These are phyloP conservation scores for Fringilla coelebs DNA, from an alignment of 2,797 vertebrate genomes.

Conservation along the genomic window DNA sequence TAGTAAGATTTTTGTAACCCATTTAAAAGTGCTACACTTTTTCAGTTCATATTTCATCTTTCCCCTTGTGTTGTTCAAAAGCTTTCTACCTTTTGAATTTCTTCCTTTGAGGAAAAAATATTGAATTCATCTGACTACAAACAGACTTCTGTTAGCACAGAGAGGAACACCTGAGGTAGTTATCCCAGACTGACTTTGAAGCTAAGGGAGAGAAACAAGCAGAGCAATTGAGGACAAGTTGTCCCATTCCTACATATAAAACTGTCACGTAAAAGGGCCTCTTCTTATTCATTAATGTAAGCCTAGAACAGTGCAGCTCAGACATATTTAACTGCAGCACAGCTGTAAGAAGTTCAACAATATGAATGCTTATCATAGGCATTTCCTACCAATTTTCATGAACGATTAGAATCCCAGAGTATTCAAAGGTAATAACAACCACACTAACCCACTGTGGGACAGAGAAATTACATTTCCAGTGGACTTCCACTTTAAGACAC, in stretches of 20 bases:
- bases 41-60: constrained; percentile 2
- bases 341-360: background rate
- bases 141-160: background rate
- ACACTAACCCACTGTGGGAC: background rate
- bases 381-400: background rate
- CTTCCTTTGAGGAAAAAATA: background rate
- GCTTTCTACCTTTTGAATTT: constrained; percentile 8
- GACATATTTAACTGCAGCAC: background rate
- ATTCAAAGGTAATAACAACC: background rate
- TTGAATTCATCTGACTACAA: background rate
- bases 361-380: background rate
- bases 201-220: background rate
- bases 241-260: background rate
- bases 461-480: background rate
- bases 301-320: background rate
- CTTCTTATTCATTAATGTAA: background rate
- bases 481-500: background rate
- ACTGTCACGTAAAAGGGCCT: background rate
- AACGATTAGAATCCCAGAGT: background rate
- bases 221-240: background rate
- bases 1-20: background rate
- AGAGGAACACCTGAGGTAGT: background rate
- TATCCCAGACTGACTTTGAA: background rate
- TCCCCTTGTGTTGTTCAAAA: background rate
- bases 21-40: background rate